phyloP scores from a whole-genome alignment of 2,797 vertebrate genomes.

The Neostethus bicornis region DNA sequence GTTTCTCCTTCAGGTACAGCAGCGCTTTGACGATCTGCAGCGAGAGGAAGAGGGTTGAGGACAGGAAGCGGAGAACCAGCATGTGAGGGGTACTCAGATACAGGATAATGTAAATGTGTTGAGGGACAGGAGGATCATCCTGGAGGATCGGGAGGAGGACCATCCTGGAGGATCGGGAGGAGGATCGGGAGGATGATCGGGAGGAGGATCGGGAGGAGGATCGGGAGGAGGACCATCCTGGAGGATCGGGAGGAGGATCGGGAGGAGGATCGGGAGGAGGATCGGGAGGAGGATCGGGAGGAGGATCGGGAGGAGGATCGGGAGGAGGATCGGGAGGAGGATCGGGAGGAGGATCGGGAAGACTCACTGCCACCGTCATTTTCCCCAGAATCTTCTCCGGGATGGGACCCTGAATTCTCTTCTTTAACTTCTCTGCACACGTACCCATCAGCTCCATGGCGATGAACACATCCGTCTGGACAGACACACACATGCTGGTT shows the following conservation, averaged over 20 bases:
- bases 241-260: too few species aligned
- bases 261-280: too few species aligned
- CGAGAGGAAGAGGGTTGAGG: neutral
- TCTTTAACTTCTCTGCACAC: conserved; percentile 95
- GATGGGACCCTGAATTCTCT: conserved; percentile 94
- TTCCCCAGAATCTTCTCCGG: conserved; percentile 94
- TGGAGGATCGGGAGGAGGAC: too few species aligned
- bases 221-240: too few species aligned
- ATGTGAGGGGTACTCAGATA: too few species aligned
- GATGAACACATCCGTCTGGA: conserved; percentile 94
- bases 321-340: neutral
- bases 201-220: too few species aligned
- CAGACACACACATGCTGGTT: neutral
- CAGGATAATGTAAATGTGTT: too few species aligned
- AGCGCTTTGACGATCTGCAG: conserved; percentile 91
- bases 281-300: too few species aligned
- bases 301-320: too few species aligned
- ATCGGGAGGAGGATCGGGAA: neutral
- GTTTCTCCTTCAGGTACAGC: conserved; percentile 94
- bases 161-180: too few species aligned
- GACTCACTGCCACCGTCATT: conserved; percentile 93
- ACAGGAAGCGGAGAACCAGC: neutral
- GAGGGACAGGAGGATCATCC: too few species aligned
- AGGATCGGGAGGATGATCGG: too few species aligned
- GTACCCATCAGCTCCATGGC: conserved; percentile 99